Percentiles rank a stretch among this genome's conserved stretches.
These are phyloP conservation scores for Lasioglossum baleicum DNA, from an alignment of 1,140 invertebrate species.

Conservation along the genomic window DNA sequence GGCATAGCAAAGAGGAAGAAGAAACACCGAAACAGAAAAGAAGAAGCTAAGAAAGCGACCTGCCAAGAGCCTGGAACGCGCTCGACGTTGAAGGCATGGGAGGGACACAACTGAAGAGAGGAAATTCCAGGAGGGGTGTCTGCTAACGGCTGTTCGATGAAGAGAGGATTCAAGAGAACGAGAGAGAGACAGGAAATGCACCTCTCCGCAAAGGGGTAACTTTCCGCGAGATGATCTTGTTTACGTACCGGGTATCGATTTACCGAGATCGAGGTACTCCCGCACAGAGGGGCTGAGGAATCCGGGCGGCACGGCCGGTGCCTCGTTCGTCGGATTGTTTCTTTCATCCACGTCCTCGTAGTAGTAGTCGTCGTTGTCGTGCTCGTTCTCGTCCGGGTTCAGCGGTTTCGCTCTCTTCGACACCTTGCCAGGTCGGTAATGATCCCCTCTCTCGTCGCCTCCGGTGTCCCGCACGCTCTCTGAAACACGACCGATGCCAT, in stretches of 20 bases:
- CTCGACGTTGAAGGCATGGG: not conserved
- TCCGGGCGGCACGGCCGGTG: conserved; percentile 85
- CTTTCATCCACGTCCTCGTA: conserved; percentile 84
- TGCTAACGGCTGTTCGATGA: not conserved
- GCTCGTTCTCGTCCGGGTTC: conserved; percentile 82
- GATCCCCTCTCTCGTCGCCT: conserved; percentile 53
- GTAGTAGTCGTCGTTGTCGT: conserved; percentile 82
- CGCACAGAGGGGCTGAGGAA: conserved; percentile 91
- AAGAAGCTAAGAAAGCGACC: not conserved
- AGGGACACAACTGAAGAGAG: conserved; percentile 6
- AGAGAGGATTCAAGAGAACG: no score
- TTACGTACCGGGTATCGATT: conserved; percentile 91
- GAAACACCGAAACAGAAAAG: no score
- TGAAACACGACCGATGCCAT: conserved; percentile 15
- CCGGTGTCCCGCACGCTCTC: conserved; percentile 18
- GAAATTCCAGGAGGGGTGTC: conserved; percentile 5
- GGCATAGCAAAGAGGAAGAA: not conserved
- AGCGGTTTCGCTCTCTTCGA: conserved; percentile 83
- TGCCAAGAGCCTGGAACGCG: not conserved
- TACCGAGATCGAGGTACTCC: conserved; percentile 91
- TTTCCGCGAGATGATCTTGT: conserved; percentile 67
- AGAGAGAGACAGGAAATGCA: not conserved
- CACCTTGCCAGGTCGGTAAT: conserved; percentile 66
- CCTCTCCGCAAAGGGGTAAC: conserved; percentile 30
- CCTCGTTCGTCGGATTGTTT: conserved; percentile 83